A percentile compares a stretch with the other conserved stretches of the same genome.
These are phyloP conservation scores for Numenius arquata DNA, from an alignment of 2,113 vertebrate species.

Conservation along the genomic window DNA sequence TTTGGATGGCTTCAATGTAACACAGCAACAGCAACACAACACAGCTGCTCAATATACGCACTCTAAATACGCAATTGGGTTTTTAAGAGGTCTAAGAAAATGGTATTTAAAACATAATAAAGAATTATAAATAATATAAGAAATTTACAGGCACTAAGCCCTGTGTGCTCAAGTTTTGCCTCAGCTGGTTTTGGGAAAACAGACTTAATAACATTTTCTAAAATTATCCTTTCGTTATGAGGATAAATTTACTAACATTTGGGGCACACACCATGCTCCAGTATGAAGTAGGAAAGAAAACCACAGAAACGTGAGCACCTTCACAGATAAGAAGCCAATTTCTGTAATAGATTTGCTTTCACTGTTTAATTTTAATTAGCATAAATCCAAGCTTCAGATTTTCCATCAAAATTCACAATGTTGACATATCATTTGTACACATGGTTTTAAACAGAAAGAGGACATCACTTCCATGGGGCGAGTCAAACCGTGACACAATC, in stretches of 20 bases:
- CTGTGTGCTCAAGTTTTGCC: not conserved
- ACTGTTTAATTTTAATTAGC: not conserved
- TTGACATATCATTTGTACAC: not conserved
- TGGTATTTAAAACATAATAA: not conserved
- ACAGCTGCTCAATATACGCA: accelerated
- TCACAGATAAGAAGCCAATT: not conserved
- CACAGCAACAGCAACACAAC: not conserved
- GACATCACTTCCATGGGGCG: not conserved
- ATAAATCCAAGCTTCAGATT: not conserved
- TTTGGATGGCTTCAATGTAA: not conserved
- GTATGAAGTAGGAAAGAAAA: not conserved
- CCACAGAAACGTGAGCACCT: not conserved
- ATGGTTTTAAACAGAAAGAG: not conserved
- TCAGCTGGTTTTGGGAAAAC: not conserved
- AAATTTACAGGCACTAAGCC: not conserved
- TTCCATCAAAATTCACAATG: not conserved
- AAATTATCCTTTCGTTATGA: not conserved
- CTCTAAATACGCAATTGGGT: accelerated
- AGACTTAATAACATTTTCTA: not conserved
- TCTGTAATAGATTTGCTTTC: not conserved
- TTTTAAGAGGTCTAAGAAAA: not conserved
- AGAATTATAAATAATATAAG: not conserved
- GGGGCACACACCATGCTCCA: not conserved
- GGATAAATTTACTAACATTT: not conserved
- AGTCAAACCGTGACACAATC: not conserved